Evolutionary conservation across 1,140 invertebrate species (phyloP).

Genomic region (Archivesica marissinica): DNA sequence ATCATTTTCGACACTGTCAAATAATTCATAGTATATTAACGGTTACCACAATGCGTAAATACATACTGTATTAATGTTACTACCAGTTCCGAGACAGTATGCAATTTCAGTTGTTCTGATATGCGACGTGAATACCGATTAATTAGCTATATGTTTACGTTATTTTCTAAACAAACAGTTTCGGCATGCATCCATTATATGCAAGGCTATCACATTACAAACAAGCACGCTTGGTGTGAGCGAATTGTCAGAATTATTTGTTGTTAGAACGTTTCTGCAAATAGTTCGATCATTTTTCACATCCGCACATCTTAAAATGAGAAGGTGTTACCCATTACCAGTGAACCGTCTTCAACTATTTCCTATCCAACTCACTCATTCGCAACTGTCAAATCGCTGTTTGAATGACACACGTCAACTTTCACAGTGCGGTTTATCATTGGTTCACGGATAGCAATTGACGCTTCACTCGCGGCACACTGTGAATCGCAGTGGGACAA

Average conservation of each 20-base stretch:
- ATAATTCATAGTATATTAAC: background rate
- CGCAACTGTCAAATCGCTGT: background rate
- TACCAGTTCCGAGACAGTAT: background rate
- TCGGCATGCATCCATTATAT: background rate
- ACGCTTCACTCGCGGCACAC: background rate
- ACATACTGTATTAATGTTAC: background rate
- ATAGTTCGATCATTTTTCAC: background rate
- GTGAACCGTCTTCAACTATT: background rate
- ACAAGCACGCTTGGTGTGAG: background rate
- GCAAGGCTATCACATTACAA: constrained; percentile 28
- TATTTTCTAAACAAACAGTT: constrained; percentile 17
- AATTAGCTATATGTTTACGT: constrained; percentile 31
- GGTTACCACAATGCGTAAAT: background rate
- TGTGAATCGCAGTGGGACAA: background rate
- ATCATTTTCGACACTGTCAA: background rate
- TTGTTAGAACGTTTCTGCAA: background rate
- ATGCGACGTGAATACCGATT: constrained; percentile 10
- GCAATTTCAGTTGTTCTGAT: background rate
- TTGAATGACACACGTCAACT: constrained; percentile 33
- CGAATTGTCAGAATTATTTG: constrained; percentile 12
- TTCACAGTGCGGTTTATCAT: background rate
- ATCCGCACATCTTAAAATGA: background rate
- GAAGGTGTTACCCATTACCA: background rate
- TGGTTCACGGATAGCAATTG: constrained; percentile 12
- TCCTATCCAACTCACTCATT: constrained; percentile 8